Evolutionary conservation across 2,888 invertebrate genomes (phyloP).

Genomic region (Drosophila anomalata): DNA sequence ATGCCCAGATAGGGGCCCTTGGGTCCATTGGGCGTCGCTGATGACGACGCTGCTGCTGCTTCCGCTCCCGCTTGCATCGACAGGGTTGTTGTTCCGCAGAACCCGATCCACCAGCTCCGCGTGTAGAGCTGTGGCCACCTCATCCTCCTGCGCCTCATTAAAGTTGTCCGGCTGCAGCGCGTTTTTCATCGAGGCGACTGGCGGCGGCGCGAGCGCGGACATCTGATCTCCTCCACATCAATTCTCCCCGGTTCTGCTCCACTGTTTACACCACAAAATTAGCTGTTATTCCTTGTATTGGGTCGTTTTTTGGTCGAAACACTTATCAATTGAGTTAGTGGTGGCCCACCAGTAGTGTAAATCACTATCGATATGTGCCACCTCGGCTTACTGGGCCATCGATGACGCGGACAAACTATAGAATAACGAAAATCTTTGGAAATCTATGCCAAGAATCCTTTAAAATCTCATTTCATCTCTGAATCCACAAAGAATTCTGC

Average conservation of each 20-base stretch:
- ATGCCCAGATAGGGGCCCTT: background rate
- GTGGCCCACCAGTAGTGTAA: slow-evolving; percentile 2
- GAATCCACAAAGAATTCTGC: background rate
- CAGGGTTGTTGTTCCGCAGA: slow-evolving; percentile 25
- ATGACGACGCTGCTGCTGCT: slow-evolving; percentile 2
- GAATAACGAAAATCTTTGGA: background rate
- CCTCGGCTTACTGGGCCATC: background rate
- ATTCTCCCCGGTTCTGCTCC: background rate
- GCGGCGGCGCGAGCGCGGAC: slow-evolving; percentile 39
- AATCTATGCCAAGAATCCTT: background rate
- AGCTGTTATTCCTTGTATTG: background rate
- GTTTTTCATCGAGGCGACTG: slow-evolving; percentile 56
- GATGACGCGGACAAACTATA: slow-evolving; percentile 2
- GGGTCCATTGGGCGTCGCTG: slow-evolving; percentile 7
- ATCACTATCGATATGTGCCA: slow-evolving; percentile 2
- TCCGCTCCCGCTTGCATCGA: background rate
- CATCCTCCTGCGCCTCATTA: slow-evolving; percentile 50
- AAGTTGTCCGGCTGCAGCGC: slow-evolving; percentile 37
- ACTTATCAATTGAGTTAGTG: slow-evolving; percentile 20
- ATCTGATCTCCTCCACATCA: slow-evolving; percentile 22
- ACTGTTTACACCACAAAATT: slow-evolving; percentile 7
- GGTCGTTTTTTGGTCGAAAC: slow-evolving; percentile 20
- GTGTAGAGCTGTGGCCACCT: slow-evolving; percentile 25
- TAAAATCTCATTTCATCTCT: background rate
- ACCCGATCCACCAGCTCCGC: slow-evolving; percentile 32